Base-by-base conservation (phyloP, 2,797 vertebrate species). In the Mus minutoides region DNA sequence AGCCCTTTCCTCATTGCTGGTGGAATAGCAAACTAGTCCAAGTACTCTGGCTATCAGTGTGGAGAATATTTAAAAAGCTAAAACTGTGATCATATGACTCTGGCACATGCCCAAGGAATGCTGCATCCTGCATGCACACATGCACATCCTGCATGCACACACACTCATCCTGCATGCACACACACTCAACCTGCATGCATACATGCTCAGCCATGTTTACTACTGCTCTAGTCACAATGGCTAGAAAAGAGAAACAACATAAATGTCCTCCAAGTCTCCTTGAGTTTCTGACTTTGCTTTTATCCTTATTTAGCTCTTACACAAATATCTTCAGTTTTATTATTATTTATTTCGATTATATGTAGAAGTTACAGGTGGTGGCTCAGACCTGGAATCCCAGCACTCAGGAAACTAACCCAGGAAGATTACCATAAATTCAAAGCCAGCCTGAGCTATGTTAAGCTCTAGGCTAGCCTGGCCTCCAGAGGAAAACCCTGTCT, bases 301-400 rank as follows among this genome's bases (percentile, higher is more conserved):
- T 60, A 56, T 31, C 19, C 13, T 91, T 73, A 73, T 19, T 56
- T 43, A 76, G n/a, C 13, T 67, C 95, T 77, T 88, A 40, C 31
- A 24, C 67, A 77, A 80, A 54, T 87, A 12, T 29, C 14, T 91
- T 94, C 79, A 52, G 13, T 85, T 79, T 73, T 64, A 90, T 78
- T 93, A 84, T 80, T 78, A 37, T 94, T 34, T n/a, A 86, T 90
- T 91, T 95, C 34, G 80, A 78, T 26, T 90, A n/a, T 1, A 1
- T 62, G 17, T 19, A 92, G 78, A 49, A 71, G 34, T 52, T 21
- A 26, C 22, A 26, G 34, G 22, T 43, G 52, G 49, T 58, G 37
- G 4, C 34, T 87, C 69, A 43, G 24, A 40, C 67, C 67, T 56
- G 9, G 13, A 75, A 21, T 88, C 54, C 52, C 17, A 75, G 69